Percentiles rank a stretch among this genome's conserved stretches.
Conservation (phyloP, 64 coral and sea anemone genomes). For the Trachythela sp. region DNA sequence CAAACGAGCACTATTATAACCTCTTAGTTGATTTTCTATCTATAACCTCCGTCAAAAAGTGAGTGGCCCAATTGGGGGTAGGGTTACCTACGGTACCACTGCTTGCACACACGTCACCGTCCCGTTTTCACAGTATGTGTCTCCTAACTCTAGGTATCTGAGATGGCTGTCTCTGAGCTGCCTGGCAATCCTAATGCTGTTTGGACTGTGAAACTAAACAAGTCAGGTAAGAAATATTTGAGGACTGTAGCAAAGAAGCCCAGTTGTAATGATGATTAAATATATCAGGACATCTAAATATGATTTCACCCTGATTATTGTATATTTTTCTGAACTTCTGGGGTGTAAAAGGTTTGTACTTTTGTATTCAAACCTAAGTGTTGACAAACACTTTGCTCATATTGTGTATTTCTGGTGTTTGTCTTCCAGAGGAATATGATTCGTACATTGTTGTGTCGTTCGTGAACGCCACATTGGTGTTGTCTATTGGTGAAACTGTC, state of each 20-base stretch:
- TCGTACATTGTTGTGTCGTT: conserved; percentile 95
- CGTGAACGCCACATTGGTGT: conserved; percentile 89
- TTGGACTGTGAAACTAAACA: conserved; percentile 80
- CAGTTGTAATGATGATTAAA: conserved; percentile 17
- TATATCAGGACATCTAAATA: conserved; percentile 30
- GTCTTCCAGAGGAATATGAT: conserved; percentile 79
- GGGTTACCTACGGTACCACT: no score
- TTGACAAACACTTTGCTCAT: neutral
- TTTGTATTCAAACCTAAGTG: no score
- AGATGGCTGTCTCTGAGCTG: conserved; percentile 96
- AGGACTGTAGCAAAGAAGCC: neutral
- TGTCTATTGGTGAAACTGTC: conserved; percentile 97
- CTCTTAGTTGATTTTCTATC: no score
- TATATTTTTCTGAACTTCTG: neutral
- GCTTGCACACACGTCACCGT: no score
- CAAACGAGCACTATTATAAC: no score
- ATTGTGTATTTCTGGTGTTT: neutral
- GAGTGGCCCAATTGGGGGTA: no score
- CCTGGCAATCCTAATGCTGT: conserved; percentile 99
- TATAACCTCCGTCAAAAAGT: no score
- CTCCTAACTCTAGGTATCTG: conserved; percentile 64
- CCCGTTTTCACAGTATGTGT: no score
- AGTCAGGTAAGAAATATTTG: conserved; percentile 29
- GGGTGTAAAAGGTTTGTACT: no score
- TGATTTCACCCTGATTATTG: neutral